A percentile compares a stretch with the other conserved stretches of the same genome.
Evolutionary conservation across 2,113 vertebrate genomes (phyloP).

Genomic region (Equus przewalskii): DNA sequence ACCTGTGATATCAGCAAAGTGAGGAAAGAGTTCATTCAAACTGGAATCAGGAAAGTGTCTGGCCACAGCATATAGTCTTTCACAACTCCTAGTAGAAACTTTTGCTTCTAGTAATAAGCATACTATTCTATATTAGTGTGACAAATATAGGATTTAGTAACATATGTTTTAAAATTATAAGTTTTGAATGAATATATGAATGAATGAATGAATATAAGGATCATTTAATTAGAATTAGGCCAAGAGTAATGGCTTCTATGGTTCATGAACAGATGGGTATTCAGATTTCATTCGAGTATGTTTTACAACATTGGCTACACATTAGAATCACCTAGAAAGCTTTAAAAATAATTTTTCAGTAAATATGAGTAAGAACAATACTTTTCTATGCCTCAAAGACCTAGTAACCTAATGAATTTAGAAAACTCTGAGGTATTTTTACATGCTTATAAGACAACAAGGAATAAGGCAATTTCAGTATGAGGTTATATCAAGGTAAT

Average conservation of each 20-base stretch:
- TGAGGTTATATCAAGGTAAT: not conserved
- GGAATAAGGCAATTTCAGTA: not conserved
- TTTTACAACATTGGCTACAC: constrained; percentile 56
- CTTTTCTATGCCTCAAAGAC: not conserved
- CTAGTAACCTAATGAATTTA: not conserved
- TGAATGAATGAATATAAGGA: constrained; percentile 8
- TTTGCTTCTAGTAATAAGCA: constrained; percentile 11
- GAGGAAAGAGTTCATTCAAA: not conserved
- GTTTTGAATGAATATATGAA: not conserved
- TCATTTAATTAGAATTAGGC: constrained; percentile 21
- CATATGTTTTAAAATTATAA: not conserved
- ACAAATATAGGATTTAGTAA: constrained; percentile 37
- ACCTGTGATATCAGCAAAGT: not conserved
- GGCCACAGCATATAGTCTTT: not conserved
- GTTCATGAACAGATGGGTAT: constrained; percentile 55
- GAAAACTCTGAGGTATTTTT: not conserved
- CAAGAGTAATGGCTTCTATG: not conserved
- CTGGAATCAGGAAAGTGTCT: not conserved
- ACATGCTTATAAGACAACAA: constrained; percentile 11
- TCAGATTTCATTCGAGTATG: constrained; percentile 66
- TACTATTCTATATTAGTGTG: not conserved
- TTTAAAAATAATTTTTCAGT: constrained; percentile 29
- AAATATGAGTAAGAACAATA: not conserved
- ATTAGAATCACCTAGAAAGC: constrained; percentile 72
- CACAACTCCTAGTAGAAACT: not conserved